Evolutionary conservation across 2,888 invertebrate genomes (phyloP), one percentile per base, ranked within the genome.

Genomic region (Allolobophora icterica): DNA sequence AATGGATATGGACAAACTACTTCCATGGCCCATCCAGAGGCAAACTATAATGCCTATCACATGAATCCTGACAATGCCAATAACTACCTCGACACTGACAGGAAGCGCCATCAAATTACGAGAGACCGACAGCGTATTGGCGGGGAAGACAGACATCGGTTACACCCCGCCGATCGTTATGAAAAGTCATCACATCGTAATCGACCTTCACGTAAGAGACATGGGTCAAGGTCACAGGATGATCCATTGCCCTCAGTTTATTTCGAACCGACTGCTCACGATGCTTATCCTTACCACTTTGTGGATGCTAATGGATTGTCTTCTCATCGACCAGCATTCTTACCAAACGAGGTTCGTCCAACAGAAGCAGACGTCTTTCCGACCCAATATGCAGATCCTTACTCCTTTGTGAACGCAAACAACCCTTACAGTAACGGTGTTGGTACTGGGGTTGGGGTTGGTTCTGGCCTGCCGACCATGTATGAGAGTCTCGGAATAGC

Each of bases 251-350:
- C 87, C 21, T 87, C 87, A 34, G 33, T 87, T 19, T 38, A 87
- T 87, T 87, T 87, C 34, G 87, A 87, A 87, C 87, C 87, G 24
- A 87, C 87, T 87, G 24, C 24, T 21, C 24, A 38, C 24, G 87
- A 87, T 24, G 21, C 34, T 4, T 24, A 87, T 19, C 71, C 71
- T 71, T n/a, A 71, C 8, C n/a, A 8, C 30, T 71, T 71, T 71
- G 6, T 6, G 6, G 52, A 24, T 52, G 8, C n/a, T n/a, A 11
- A 71, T n/a, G 71, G 71, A n/a, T n/a, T 71, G n/a, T 1, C 71
- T n/a, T 11, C 30, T 0, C 71, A 71, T 6, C 30, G 71, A n/a
- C 30, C 3, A 71, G 71, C 71, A 11, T 71, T 71, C 71, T 1
- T 71, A 71, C 71, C 71, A n/a, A 30, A n/a, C 71, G 71, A n/a